Evolutionary conservation across 92 coral and sea anemone genomes (phyloP), one percentile per base, ranked within the genome.

Genomic region (Phenganax stokvisi): DNA sequence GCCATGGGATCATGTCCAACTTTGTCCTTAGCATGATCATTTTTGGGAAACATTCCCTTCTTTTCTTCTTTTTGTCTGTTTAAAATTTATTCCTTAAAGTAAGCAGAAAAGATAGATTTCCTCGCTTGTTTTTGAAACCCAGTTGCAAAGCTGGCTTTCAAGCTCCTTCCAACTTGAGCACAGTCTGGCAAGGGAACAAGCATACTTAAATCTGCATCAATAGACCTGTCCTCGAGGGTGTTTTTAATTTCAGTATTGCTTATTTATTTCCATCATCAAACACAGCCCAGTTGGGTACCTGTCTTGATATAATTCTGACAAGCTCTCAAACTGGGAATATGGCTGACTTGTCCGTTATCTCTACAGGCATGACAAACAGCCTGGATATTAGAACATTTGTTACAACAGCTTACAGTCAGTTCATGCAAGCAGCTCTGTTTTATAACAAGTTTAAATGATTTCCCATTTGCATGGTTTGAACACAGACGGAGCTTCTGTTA

Each of bases 111-210:
- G 74, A 70, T 47, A 79, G 57, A 12, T 79, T 80, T 66, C 84
- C 84, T 54, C 75, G 62, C 25, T 80, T 75, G 59, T 66, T 80
- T 74, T 58, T 12, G 13, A 74, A 52, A 52, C 65, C 84, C 84
- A 80, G 51, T 80, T 1, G 53, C 29, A 13, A 67, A 80, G 51
- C 84, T 66, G 71, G 58, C 84, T 53, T 80, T 68, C 8, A 80
- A 20, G 20, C 84, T 80, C 74, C 67, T 80, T 8, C 77, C 84
- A 17, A 80, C 30, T 37, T 80, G 84, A 10, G 84, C 65, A 12
- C 84, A 80, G 56, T 80, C 77, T 27, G 86, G 86, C 2, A 83
- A 56, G 28, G 75, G 86, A 31, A 83, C 86, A 29, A 83, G 57
- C 57, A 75, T 54, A 54, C 64, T 28, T 53, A 82, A 29, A 17